Evolutionary conservation across 2,797 vertebrate genomes (phyloP).

Genomic region (Coregonus suidteri): DNA sequence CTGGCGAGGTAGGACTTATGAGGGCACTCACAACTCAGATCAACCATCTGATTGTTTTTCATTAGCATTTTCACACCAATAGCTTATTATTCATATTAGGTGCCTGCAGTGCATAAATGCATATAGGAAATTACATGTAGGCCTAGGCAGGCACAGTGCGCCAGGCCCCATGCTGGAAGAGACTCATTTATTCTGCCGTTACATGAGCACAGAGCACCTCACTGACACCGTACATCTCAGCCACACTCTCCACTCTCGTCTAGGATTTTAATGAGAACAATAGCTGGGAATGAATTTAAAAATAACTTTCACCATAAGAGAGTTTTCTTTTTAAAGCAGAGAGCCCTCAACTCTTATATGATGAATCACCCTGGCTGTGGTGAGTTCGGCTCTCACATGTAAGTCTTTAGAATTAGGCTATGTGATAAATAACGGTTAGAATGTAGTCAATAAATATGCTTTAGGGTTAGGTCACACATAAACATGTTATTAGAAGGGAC

Average conservation of each 20-base stretch:
- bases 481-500: too few relatives aligned
- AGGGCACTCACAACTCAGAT: neutral
- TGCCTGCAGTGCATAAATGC: neutral
- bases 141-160: neutral
- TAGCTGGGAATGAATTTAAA: conserved; percentile 38
- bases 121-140: neutral
- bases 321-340: conserved; percentile 5
- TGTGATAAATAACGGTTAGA: neutral
- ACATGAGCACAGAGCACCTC: neutral
- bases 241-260: conserved; percentile 7
- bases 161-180: conserved; percentile 5
- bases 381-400: neutral
- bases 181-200: neutral
- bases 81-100: conserved; percentile 8
- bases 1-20: too few relatives aligned
- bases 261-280: conserved; percentile 46
- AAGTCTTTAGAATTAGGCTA: too few relatives aligned
- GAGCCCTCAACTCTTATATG: conserved; percentile 15
- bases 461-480: neutral
- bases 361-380: conserved; percentile 15
- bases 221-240: conserved; percentile 1
- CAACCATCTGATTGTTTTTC: neutral
- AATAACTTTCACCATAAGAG: conserved; percentile 5
- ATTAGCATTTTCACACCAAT: neutral
- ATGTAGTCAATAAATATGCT: neutral